phyloP scores from a whole-genome alignment of 2,113 vertebrate genomes.

The Brevimyrus niger region DNA sequence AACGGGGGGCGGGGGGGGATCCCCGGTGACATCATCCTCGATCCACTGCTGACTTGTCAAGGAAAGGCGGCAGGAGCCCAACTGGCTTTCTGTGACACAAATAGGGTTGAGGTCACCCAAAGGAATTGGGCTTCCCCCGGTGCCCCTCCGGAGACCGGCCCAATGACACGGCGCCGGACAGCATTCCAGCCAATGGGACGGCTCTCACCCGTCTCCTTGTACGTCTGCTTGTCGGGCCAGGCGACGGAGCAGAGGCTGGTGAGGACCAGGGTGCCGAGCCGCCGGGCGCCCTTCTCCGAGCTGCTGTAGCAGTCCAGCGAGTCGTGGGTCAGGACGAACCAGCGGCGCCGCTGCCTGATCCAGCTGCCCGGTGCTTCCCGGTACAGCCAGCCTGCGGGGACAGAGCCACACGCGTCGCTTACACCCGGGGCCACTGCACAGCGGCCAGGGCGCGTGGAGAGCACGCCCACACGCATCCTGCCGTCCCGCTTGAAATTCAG shows the following conservation, averaged over 20 bases:
- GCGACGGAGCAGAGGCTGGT: conserved; percentile 89
- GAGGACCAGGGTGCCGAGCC: conserved; percentile 84
- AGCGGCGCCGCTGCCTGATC: conserved; percentile 83
- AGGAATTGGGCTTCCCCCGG: not conserved
- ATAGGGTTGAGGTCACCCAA: not conserved
- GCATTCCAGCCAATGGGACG: not conserved
- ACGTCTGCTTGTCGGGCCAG: conserved; percentile 85
- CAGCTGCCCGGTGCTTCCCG: conserved; percentile 77
- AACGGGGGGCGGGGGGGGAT: too few relatives aligned
- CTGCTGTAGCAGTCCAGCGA: conserved; percentile 89
- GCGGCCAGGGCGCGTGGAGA: not conserved
- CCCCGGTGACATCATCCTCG: not conserved
- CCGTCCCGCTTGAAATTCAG: not conserved
- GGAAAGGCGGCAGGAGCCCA: not conserved
- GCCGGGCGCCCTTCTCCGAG: conserved; percentile 70
- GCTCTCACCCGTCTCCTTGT: conserved; percentile 81
- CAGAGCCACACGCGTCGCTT: not conserved
- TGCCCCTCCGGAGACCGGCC: not conserved
- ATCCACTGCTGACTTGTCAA: not conserved
- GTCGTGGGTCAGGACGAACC: conserved; percentile 86
- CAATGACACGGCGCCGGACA: not conserved
- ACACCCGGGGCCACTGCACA: not conserved
- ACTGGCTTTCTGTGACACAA: not conserved
- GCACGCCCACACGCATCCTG: not conserved
- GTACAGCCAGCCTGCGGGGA: conserved; percentile 78